Evolutionary conservation across 2,888 invertebrate species (phyloP), one percentile per base, ranked within the genome.

Genomic region (Caenorhabditis japonica): DNA sequence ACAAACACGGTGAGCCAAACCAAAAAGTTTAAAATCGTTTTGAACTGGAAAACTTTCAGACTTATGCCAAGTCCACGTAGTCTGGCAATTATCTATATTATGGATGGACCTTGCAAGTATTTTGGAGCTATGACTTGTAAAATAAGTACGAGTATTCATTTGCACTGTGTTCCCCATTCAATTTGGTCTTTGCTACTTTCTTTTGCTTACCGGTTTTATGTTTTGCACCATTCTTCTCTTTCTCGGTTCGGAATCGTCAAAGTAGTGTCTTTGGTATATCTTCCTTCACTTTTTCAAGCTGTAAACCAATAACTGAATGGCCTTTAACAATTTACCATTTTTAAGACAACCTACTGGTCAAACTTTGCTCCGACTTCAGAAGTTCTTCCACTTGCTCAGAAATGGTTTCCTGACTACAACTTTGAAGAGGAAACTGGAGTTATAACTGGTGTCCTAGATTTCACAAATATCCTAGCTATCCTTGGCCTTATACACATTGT

Each of bases 101-200:
- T 47, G n/a, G 52, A 71, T 17, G 71, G 71, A 8, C n/a, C 52
- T 13, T 71, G 71, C 17, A 44, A 52, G 19, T 58, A 58, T 17
- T 36, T 64, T 4, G 38, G 62, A 4, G 23, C 39, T 0, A 4
- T 36, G 1, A 38, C 62, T 7, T 71, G 71, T 25, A 61, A 55
- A 49, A 36, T 70, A 43, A 56, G 70, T 21, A 15, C 56, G 4
- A 70, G 70, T 33, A 21, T 71, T 13, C 62, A 61, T 25, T 52
- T 52, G 7, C 71, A 71, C 13, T 71, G 62, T 23, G 44, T 71
- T n/a, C 62, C 71, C 3, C 71, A 71, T 49, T 44, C 56, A 5
- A 51, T 61, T 10, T 70, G 70, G 70, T 56, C 56, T 4, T 56
- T 70, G 12, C 25, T 70, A 0, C 21, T 62, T n/a, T 70, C 70